A percentile compares a stretch with the other conserved stretches of the same genome.
phyloP scores from a whole-genome alignment of 2,797 vertebrate genomes.

The Neosilurus hyrtlii region DNA sequence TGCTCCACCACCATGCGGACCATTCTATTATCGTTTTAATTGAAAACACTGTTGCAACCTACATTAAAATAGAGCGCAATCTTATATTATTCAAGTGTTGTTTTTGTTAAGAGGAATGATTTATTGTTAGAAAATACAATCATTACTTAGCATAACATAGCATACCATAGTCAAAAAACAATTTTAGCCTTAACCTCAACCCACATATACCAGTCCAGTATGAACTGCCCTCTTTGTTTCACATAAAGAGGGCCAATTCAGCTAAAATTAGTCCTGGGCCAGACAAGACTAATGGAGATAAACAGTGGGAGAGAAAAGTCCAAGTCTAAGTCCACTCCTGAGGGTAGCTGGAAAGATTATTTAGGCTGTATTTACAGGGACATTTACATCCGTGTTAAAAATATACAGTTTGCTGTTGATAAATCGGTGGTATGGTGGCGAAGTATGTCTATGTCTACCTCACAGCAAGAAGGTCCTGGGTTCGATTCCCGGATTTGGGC shows the following conservation, averaged over 20 bases:
- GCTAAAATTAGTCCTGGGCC: slow-evolving; percentile 41
- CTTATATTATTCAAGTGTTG: not conserved
- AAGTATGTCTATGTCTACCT: no score
- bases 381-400: not conserved
- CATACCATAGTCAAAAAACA: not conserved
- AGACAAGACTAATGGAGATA: slow-evolving; percentile 11
- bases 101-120: not conserved
- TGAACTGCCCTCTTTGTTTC: slow-evolving; percentile 42
- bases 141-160: not conserved
- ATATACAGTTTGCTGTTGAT: not conserved
- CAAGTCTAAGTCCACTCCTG: not conserved
- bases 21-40: not conserved
- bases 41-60: not conserved
- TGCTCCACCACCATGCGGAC: not conserved
- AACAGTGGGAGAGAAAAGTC: not conserved
- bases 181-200: slow-evolving; percentile 31
- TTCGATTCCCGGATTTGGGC: no score
- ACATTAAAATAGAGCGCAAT: not conserved
- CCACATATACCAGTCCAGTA: slow-evolving; percentile 40
- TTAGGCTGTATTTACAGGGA: not conserved
- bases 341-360: not conserved
- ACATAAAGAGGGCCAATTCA: slow-evolving; percentile 38
- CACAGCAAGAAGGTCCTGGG: no score
- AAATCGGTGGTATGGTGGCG: no score
- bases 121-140: not conserved